Base-by-base conservation (phyloP, 2,113 vertebrate genomes). In the Anthoscopus minutus region DNA sequence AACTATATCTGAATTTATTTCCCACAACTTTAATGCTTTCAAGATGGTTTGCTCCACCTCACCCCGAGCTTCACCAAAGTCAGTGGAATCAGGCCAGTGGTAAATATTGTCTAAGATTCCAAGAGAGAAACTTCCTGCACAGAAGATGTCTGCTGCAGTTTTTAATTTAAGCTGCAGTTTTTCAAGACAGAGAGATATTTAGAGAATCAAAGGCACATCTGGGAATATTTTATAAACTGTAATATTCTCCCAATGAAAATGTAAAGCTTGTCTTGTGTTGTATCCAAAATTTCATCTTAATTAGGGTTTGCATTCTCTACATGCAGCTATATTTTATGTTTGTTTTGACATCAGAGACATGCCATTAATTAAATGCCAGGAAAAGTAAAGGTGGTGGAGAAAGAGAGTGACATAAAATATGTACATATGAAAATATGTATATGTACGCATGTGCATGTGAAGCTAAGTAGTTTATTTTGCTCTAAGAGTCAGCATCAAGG, bases 301-400 rank as follows among this genome's bases (percentile, higher is more conserved):
- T 98, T 98, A 97, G 89, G 76, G 80, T 96, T 96, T 95, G 92
- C 91, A 92, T 96, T 96, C 93, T 67, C 65, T 93, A 66, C 89
- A 96, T 91, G 82, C 94, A 97, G 90, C 91, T 93, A 92, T 96
- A 95, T 80, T 97, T 97, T 95, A 94, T 94, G 94, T 96, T 60
- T 97, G 93, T 97, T 97, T 97, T 98, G 93, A 97, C 97, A 97
- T 97, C 94, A 96, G 96, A 98, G 95, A 88, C 85, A 86, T 96
- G 81, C 89, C 91, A 96, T 93, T 97, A 97, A 96, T 96, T 96
- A 97, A 97, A 97, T 92, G 97, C 93, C 95, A 98, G 95, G 53
- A 95, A 97, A 97, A 94, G 96, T 69, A 96, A 95, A 96, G 91
- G 77, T 96, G 96, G 58, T 89, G 24, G 84, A 95, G 93, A 94